Evolutionary conservation across 2,113 vertebrate genomes (phyloP), one percentile per base, ranked within the genome.

Genomic region (Ariopsis seemanni): DNA sequence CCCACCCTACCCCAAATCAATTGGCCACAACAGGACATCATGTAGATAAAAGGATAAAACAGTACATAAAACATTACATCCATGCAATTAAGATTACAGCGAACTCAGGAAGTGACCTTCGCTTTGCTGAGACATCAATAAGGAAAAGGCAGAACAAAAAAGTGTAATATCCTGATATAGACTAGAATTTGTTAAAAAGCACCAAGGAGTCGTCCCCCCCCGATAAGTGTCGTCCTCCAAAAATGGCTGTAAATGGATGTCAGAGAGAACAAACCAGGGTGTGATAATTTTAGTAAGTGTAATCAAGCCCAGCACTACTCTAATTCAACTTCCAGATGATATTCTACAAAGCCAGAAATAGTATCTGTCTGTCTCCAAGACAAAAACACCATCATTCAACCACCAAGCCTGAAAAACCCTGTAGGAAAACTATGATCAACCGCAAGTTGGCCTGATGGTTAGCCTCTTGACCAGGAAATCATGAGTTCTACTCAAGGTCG

Each of bases 271-370:
- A 2, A 57, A 12, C 2, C 2, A 2, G n/a, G 11, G 52, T 74
- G 83, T 50, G 62, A 67, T 83, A 57, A 63, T 84, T 84, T 71
- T 71, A 81, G 50, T 18, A 42, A 12, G 11, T 69, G 25, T 67
- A 79, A 80, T 78, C 50, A 67, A 57, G 55, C 55, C 2, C 10
- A 50, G 48, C 52, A 79, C 53, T 42, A 58, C 15, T 83, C 62
- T 27, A 22, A n/a, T 78, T 77, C 62, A n/a, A 55, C 18, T 60
- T 89, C 67, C 86, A 78, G n/a, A 27, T 30, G 57, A 18, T 77
- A 52, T 53, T 55, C 71, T 50, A 60, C 53, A 71, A 85, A 85
- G 74, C 58, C 69, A 87, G 78, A 85, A 81, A 85, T 87, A 67
- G 48, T 57, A 10, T 57, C 55, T 11, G 10, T 77, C n/a, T 55